phyloP scores from a whole-genome alignment of 2,113 vertebrate species.

The Bubo blakistoni region DNA sequence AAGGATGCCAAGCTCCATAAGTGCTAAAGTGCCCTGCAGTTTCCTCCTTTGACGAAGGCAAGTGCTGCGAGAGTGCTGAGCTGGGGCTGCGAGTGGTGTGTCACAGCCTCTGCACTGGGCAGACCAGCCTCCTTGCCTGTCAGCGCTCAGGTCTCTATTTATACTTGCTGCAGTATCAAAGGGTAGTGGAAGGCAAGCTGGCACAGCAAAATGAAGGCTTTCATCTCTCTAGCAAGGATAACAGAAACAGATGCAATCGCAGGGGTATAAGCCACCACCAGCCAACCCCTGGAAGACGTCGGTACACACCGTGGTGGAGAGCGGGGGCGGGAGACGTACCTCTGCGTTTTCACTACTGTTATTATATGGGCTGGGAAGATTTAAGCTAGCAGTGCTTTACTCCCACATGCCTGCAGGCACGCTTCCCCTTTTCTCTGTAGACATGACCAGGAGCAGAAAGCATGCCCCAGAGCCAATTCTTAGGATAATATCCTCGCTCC shows the following conservation, averaged over 20 bases:
- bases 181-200: not conserved
- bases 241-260: not conserved
- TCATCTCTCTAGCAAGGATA: not conserved
- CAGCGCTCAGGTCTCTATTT: not conserved
- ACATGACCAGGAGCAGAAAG: not conserved
- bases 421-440: not conserved
- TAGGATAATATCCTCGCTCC: not conserved
- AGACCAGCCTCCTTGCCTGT: not conserved
- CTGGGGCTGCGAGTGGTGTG: not conserved
- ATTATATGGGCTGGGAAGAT: not conserved
- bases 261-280: not conserved
- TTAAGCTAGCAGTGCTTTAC: not conserved
- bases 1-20: not conserved
- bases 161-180: not conserved
- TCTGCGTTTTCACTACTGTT: not conserved
- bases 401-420: not conserved
- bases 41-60: not conserved
- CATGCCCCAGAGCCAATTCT: not conserved
- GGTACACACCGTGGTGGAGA: not conserved
- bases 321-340: not conserved
- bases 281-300: not conserved
- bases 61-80: fast-evolving
- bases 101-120: not conserved
- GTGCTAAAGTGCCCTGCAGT: not conserved
- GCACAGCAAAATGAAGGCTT: not conserved